These are phyloP conservation scores for Potamilus streckersoni DNA, from an alignment of 1,140 invertebrate species.

Conservation along the genomic window DNA sequence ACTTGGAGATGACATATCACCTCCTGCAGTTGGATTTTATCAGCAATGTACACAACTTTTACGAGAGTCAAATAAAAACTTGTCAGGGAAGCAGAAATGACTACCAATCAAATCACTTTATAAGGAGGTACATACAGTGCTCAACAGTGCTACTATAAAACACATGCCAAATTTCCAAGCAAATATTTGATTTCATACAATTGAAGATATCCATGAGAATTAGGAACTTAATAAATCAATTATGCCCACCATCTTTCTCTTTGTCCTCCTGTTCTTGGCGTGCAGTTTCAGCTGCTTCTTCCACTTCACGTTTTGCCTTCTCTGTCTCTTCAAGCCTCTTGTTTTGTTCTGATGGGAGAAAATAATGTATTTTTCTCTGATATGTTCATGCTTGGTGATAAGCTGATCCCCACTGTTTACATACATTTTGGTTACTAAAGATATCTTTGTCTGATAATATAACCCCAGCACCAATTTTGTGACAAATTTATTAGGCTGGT, in stretches of 20 bases:
- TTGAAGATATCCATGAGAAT: background rate
- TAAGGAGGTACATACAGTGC: no score
- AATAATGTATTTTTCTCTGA: no score
- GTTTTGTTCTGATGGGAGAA: slow-evolving; percentile 56
- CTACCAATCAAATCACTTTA: background rate
- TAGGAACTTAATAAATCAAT: background rate
- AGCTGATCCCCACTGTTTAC: no score
- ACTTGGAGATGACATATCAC: no score
- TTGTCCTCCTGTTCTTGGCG: slow-evolving; percentile 42
- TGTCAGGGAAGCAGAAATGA: no score
- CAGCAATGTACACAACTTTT: background rate
- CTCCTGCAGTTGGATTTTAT: no score
- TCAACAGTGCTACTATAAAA: background rate
- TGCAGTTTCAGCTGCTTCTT: slow-evolving; percentile 47
- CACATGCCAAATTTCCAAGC: background rate
- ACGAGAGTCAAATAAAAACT: no score
- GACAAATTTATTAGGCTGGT: no score
- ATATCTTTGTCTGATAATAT: background rate
- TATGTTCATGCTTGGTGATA: no score
- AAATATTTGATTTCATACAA: slow-evolving; percentile 1
- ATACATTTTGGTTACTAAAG: background rate
- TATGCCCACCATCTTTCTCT: slow-evolving; percentile 37
- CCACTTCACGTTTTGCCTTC: slow-evolving; percentile 47
- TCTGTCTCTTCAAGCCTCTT: slow-evolving; percentile 65
- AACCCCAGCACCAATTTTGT: background rate